These are phyloP conservation scores for Erpornis zantholeuca DNA, from an alignment of 2,113 vertebrate genomes.

Conservation along the genomic window DNA sequence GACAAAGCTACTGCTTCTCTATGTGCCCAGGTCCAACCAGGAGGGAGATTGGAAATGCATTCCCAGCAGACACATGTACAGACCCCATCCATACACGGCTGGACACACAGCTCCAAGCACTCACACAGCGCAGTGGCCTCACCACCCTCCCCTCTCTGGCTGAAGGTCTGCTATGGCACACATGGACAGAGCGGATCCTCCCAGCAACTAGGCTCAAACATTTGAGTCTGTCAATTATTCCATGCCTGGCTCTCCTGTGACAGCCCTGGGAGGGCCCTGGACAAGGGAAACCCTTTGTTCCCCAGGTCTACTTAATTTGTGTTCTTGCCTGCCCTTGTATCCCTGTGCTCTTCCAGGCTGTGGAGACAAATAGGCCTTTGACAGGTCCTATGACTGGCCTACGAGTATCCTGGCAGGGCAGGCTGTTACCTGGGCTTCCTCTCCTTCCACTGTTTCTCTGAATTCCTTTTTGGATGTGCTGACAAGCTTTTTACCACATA, in stretches of 20 bases:
- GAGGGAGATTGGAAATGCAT: background rate
- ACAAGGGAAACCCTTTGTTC: background rate
- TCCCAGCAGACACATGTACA: background rate
- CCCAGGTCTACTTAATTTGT: background rate
- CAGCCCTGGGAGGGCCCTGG: background rate
- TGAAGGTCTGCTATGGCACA: background rate
- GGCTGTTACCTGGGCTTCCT: background rate
- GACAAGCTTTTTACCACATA: background rate
- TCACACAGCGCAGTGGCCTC: background rate
- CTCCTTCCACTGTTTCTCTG: background rate
- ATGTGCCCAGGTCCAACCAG: background rate
- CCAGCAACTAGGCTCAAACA: background rate
- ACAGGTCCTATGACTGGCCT: too few species aligned
- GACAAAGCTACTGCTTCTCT: background rate
- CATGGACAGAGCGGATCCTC: background rate
- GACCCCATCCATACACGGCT: background rate
- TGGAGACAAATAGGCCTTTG: background rate
- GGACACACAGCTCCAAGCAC: background rate
- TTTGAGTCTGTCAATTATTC: fast-evolving
- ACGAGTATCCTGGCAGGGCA: background rate
- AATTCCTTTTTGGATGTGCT: background rate
- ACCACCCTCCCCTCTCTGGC: background rate
- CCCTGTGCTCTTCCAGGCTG: background rate
- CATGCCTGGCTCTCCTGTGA: background rate
- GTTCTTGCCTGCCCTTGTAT: background rate